A percentile compares a stretch with the other conserved stretches of the same genome.
Evolutionary conservation across 2,888 invertebrate genomes (phyloP).

Genomic region (Dryococelus australis): DNA sequence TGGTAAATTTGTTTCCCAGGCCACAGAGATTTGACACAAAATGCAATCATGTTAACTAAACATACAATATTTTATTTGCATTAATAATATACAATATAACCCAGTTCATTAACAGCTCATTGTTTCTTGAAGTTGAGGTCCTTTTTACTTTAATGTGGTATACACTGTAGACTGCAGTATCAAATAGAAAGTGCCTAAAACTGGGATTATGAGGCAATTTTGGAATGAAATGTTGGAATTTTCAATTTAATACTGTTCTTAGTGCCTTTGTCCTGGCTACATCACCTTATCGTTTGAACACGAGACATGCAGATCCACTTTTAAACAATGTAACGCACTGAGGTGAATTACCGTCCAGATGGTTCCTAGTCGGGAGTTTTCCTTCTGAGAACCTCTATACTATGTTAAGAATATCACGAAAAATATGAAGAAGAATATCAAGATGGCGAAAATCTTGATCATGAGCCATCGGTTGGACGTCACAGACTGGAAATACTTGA

Average conservation of each 20-base stretch:
- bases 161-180: neutral
- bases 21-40: neutral
- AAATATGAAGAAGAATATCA: constrained; percentile 99
- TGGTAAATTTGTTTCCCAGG: neutral
- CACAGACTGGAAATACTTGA: constrained; percentile 97
- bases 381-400: constrained; percentile 46
- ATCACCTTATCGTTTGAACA: neutral
- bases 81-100: neutral
- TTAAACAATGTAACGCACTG: neutral
- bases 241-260: constrained; percentile 2
- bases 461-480: constrained; percentile 98
- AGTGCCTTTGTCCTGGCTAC: neutral
- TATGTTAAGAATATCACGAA: constrained; percentile 97
- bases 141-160: neutral
- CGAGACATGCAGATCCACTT: neutral
- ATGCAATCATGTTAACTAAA: neutral
- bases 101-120: neutral
- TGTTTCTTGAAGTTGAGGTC: neutral
- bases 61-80: constrained; percentile 6
- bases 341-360: neutral
- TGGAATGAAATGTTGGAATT: neutral
- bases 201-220: neutral
- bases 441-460: constrained; percentile 98
- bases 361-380: neutral
- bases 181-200: neutral